Evolutionary conservation across 92 coral and sea anemone genomes (phyloP).

Genomic region (Palythoa heliodiscus): DNA sequence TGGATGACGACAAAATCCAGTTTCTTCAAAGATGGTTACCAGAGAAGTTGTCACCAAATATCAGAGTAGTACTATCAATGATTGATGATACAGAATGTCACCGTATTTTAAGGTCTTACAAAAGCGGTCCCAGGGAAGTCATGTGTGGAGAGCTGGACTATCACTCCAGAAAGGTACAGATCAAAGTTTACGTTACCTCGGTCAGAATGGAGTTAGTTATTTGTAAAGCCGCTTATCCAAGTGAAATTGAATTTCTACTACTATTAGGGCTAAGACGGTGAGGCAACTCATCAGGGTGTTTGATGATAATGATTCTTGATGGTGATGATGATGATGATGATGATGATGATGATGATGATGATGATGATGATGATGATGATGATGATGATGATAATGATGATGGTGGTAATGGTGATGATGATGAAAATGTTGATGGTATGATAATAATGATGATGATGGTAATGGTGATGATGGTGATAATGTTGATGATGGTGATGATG

Average conservation of each 20-base stretch:
- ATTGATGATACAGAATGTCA: constrained; percentile 98
- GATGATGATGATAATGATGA: background rate
- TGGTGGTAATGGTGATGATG: too few species aligned
- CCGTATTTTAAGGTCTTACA: constrained; percentile 85
- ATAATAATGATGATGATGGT: background rate
- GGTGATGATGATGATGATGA: background rate
- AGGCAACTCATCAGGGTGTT: too few species aligned
- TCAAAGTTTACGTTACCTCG: background rate
- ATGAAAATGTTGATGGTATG: too few species aligned
- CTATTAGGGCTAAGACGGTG: background rate
- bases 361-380: background rate
- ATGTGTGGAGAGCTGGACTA: constrained; percentile 91
- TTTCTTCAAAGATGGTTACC: constrained; percentile 96
- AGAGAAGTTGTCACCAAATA: constrained; percentile 88
- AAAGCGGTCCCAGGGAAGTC: constrained; percentile 88
- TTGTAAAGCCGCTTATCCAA: too few species aligned
- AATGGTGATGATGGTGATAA: too few species aligned
- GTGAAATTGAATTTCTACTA: background rate
- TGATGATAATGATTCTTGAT: background rate
- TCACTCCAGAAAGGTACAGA: constrained; percentile 81
- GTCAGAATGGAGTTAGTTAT: too few species aligned
- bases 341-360: too few species aligned
- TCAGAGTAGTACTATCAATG: constrained; percentile 91
- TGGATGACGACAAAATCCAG: constrained; percentile 96
- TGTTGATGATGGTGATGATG: too few species aligned